phyloP scores from a whole-genome alignment of 92 coral and sea anemone genomes.

The Blastomussa wellsi region DNA sequence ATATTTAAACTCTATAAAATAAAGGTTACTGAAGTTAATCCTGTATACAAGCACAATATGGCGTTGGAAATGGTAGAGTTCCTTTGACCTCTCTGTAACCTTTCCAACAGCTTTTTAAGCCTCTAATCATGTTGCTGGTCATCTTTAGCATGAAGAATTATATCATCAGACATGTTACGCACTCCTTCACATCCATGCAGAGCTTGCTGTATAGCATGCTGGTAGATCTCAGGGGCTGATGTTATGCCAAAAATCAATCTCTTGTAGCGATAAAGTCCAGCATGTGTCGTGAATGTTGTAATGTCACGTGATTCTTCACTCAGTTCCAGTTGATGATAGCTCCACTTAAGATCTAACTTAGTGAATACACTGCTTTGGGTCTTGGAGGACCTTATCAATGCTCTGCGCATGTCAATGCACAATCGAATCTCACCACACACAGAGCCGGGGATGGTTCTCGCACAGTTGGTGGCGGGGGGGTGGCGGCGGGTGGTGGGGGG shows the following conservation, averaged over 20 bases:
- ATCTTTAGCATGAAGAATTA: conserved; percentile 35
- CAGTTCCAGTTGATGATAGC: conserved; percentile 49
- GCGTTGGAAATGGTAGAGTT: too few relatives aligned
- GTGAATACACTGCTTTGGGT: too few relatives aligned
- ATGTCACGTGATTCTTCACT: conserved; percentile 33
- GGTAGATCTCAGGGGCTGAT: conserved; percentile 49
- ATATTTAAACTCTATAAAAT: too few relatives aligned
- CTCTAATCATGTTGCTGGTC: conserved; percentile 26
- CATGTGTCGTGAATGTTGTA: conserved; percentile 40
- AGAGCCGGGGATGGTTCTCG: too few relatives aligned
- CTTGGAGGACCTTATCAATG: too few relatives aligned
- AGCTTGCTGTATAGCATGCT: conserved; percentile 37
- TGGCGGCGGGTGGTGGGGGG: too few relatives aligned
- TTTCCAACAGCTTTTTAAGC: conserved; percentile 26
- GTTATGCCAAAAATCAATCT: too few relatives aligned
- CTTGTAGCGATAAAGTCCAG: conserved; percentile 29
- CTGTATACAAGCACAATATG: too few relatives aligned
- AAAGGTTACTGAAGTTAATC: too few relatives aligned
- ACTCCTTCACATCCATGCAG: conserved; percentile 38
- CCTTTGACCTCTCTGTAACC: conserved; percentile 37
- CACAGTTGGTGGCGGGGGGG: too few relatives aligned
- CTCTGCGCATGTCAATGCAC: conserved; percentile 34
- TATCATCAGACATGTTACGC: conserved; percentile 48
- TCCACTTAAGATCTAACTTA: conserved; percentile 37
- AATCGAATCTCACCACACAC: conserved; percentile 30